These are phyloP conservation scores for Bubalus kerabau DNA, from an alignment of 2,113 vertebrate species.

Conservation along the genomic window DNA sequence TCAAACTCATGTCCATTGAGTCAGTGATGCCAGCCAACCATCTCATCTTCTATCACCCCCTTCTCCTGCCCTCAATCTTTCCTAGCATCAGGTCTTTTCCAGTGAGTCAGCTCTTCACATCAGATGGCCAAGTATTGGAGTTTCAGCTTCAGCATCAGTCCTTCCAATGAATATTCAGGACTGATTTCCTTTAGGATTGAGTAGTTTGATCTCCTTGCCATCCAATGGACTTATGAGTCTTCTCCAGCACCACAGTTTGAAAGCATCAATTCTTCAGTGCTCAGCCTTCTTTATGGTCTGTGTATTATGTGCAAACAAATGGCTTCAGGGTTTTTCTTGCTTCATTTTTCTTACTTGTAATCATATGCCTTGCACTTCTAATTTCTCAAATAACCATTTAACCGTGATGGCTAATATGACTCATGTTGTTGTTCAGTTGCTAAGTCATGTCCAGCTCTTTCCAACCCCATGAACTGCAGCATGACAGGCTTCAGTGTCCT, in stretches of 20 bases:
- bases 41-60: not conserved
- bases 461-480: not conserved
- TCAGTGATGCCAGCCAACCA: not conserved
- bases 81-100: not conserved
- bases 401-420: not conserved
- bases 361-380: not conserved
- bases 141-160: not conserved
- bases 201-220: fast-evolving
- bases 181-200: not conserved
- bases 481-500: not conserved
- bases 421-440: not conserved
- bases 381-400: not conserved
- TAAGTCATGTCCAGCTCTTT: not conserved
- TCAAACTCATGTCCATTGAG: not conserved
- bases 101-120: not conserved
- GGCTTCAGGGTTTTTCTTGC: not conserved
- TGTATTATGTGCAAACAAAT: not conserved
- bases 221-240: not conserved
- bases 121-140: not conserved
- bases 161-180: not conserved
- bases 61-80: not conserved
- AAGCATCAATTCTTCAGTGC: not conserved
- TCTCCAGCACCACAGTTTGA: not conserved
- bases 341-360: not conserved
- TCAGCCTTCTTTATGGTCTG: not conserved